Base-by-base conservation (phyloP, 2,797 vertebrate genomes). In the Lates japonicus region DNA sequence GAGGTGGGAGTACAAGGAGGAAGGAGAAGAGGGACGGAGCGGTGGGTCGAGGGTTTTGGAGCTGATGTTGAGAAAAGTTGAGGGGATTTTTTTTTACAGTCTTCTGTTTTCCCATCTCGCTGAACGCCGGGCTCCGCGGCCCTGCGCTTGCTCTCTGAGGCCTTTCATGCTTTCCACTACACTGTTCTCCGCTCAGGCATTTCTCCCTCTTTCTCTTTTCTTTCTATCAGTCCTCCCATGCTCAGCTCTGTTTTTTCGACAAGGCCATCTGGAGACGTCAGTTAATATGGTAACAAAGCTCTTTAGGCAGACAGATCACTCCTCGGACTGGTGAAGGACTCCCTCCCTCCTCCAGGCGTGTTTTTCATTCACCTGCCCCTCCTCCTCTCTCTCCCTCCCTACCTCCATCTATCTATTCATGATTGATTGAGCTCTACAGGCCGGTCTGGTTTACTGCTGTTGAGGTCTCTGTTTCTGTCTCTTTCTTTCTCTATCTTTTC, bases 31-130 rank as follows among this genome's bases (percentile, higher is more conserved):
- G 71, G 67, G 72, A 17, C 11, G 65, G 57, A 64, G 70, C 17
- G 17, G 20, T 29, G 75, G 60, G 74, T 39, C 6, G 48, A 65
- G 68, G 76, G 58, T 35, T 84, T 82, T 29, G 55, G 75, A 72
- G 85, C 68, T 65, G 69, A 58, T 81, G 81, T 70, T 73, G 66
- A 73, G 86, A 76, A 92, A 94, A 92, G 93, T 94, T 91, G 82
- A 90, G 89, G 88, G 87, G 82, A 87, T 52, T 52, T 52, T 91
- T 94, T 94, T 92, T 91, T 37, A 11, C 14, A 89, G 90, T 70
- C 54, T 44, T 79, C 76, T 87, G 84, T 88, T 88, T 87, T 77
- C 79, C 74, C 57, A 49, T 41, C 86, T 85, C 39, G 19, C 71
- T 75, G 74, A 81, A 70, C 25, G 67, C 62, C 59, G 39, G 67